These are phyloP conservation scores for Ophioderma brevispina DNA, from an alignment of 35 echinoderm and acorn worm genomes.

Conservation along the genomic window DNA sequence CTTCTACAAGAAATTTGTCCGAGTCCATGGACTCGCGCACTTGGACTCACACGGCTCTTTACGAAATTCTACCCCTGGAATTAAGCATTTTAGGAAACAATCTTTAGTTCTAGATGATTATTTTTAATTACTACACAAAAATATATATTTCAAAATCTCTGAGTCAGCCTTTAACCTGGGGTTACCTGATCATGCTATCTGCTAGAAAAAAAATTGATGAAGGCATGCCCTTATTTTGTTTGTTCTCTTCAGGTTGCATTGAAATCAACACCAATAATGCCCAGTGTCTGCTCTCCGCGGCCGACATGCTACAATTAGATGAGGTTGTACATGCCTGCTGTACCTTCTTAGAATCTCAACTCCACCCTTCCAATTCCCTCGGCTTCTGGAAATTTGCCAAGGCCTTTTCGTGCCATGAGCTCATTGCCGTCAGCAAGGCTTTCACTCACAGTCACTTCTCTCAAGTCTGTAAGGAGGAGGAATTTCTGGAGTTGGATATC, in stretches of 20 bases:
- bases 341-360: conserved; percentile 73
- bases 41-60: too few relatives aligned
- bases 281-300: conserved; percentile 78
- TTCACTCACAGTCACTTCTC: conserved; percentile 64
- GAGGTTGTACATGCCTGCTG: conserved; percentile 72
- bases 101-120: too few relatives aligned
- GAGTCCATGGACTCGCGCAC: not conserved
- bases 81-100: too few relatives aligned
- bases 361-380: conserved; percentile 89
- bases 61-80: too few relatives aligned
- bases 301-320: conserved; percentile 87
- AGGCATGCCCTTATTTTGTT: conserved; percentile 2
- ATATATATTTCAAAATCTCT: too few relatives aligned
- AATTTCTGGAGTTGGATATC: conserved; percentile 60
- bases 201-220: not conserved
- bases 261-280: conserved; percentile 64
- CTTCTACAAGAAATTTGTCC: not conserved
- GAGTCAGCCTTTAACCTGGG: not conserved
- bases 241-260: conserved; percentile 62
- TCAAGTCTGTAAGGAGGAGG: conserved; percentile 67
- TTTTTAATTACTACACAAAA: too few relatives aligned
- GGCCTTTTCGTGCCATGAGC: conserved; percentile 57
- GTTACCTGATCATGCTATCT: not conserved
- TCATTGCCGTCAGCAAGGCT: conserved; percentile 28
- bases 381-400: conserved; percentile 74